Evolutionary conservation across 2,113 vertebrate species (phyloP).

Genomic region (Antigone vipio): DNA sequence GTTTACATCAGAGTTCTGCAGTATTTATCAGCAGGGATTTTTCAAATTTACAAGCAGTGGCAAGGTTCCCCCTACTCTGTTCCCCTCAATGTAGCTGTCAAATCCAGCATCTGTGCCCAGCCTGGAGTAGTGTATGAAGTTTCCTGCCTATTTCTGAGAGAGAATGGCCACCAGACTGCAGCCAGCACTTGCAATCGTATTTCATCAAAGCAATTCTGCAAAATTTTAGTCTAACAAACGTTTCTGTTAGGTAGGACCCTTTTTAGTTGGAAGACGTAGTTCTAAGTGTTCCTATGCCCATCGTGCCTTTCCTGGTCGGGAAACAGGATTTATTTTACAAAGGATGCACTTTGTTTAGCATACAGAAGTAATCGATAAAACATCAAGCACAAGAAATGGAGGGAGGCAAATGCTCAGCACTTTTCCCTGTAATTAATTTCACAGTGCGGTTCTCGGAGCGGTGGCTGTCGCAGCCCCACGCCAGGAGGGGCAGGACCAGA

Average conservation of each 20-base stretch:
- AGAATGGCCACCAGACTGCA: neutral
- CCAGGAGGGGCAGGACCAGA: neutral
- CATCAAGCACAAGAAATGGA: neutral
- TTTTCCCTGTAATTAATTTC: slow-evolving; percentile 45
- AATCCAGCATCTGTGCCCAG: neutral
- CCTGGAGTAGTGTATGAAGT: fast-evolving
- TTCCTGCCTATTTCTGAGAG: neutral
- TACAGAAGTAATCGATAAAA: neutral
- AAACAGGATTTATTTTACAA: neutral
- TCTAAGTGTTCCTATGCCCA: neutral
- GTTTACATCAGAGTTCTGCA: neutral
- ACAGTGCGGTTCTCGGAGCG: neutral
- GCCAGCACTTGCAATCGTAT: fast-evolving
- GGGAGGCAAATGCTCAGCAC: slow-evolving; percentile 35
- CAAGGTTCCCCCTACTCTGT: neutral
- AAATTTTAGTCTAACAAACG: neutral
- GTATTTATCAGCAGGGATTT: neutral
- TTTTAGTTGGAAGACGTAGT: neutral
- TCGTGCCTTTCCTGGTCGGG: neutral
- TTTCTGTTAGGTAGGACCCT: neutral
- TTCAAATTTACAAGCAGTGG: neutral
- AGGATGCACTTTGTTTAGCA: neutral
- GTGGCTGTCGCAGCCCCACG: neutral
- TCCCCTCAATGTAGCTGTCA: fast-evolving
- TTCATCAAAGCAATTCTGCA: neutral